Evolutionary conservation across 2,888 invertebrate species (phyloP).

Genomic region (Ypsolopha sequella): DNA sequence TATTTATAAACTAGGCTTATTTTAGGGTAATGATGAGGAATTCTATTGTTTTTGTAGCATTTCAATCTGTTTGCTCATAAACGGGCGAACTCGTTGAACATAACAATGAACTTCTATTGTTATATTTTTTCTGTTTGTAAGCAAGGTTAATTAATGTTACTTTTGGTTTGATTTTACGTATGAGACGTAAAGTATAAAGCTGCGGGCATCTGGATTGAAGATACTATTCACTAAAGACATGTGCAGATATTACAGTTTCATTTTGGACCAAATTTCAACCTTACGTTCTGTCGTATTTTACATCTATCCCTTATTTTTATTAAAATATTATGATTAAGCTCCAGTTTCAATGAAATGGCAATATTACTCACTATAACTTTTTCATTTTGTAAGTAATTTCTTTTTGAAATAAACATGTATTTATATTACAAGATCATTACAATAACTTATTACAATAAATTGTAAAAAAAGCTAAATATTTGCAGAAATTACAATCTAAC

Average conservation of each 20-base stretch:
- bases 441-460: neutral
- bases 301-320: slow-evolving; percentile 11
- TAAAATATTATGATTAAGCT: neutral
- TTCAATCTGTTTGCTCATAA: too few species aligned
- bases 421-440: neutral
- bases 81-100: too few species aligned
- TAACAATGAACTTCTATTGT: too few species aligned
- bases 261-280: slow-evolving; percentile 71
- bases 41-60: too few species aligned
- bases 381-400: neutral
- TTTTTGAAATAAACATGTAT: neutral
- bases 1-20: too few species aligned
- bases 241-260: slow-evolving; percentile 48
- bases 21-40: too few species aligned
- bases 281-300: slow-evolving; percentile 41
- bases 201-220: neutral
- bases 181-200: too few species aligned
- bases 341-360: neutral
- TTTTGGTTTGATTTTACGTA: too few species aligned
- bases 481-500: neutral
- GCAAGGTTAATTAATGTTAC: too few species aligned
- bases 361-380: neutral
- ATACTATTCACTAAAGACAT: slow-evolving; percentile 47
- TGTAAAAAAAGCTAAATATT: neutral
- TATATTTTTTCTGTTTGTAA: too few species aligned